Base-by-base conservation (phyloP, 2,888 invertebrate species). In the Phlogophora meticulosa region DNA sequence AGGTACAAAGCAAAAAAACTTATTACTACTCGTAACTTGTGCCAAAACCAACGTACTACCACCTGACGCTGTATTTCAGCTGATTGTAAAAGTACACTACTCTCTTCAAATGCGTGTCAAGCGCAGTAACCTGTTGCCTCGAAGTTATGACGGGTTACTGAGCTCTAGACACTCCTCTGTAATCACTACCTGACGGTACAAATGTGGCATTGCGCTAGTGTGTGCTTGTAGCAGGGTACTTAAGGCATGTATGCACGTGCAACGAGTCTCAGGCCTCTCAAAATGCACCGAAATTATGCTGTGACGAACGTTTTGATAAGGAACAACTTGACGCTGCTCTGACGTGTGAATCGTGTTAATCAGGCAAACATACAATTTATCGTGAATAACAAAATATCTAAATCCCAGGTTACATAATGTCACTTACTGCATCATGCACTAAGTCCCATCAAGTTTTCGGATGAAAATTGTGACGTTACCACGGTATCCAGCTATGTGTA, bases 311-410 rank as follows among this genome's bases (percentile, higher is more conserved):
- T 32, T 34, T 5, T 24, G 2, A 32, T 13, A n/a, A n/a, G n/a
- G n/a, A n/a, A n/a, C n/a, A n/a, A 2, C 20, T 28, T 20, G 1
- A 28, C 32, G 15, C 4, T 15, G 49, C 34, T 45, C 45, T 67
- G 51, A 17, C 13, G 40, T 51, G 34, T 61, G 46, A 57, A 53
- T 64, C 49, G 51, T 51, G 20, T 17, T 28, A 36, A 45, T 46
- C 28, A 46, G 40, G 20, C 45, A 42, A 22, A 34, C 22, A 0
- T 28, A 7, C 32, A 2, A 22, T 28, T 28, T 52, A 60, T 61
- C 76, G 36, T 57, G 34, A 68, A 53, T 75, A 4, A 57, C 60
- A 53, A 24, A 48, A 49, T 69, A 58, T 76, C 70, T 76, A 70
- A 70, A 76, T 34, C 53, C 61, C 34, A 46, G 28, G 17, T 56